These are phyloP conservation scores for Megaptera novaeangliae DNA, from an alignment of 2,113 vertebrate genomes.

Conservation along the genomic window DNA sequence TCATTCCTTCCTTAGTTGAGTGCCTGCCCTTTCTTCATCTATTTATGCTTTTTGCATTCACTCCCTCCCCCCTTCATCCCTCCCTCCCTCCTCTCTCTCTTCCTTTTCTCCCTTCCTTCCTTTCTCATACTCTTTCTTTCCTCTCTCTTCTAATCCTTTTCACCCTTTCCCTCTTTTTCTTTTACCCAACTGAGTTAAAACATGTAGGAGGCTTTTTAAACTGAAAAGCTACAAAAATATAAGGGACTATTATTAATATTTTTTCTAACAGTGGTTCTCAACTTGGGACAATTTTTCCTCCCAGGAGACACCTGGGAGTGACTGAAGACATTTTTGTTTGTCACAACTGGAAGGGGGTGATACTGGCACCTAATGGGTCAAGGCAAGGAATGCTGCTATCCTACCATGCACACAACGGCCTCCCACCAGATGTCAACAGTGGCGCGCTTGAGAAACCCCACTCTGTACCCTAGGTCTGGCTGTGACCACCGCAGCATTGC, in stretches of 20 bases:
- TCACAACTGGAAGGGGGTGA: background rate
- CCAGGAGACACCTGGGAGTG: background rate
- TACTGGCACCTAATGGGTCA: background rate
- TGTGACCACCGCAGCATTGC: background rate
- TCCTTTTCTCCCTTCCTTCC: background rate
- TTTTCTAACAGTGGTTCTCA: background rate
- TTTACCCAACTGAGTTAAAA: constrained; percentile 14
- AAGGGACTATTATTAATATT: background rate
- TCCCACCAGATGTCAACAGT: background rate
- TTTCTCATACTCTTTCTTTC: background rate
- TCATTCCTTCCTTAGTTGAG: background rate
- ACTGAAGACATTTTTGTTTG: background rate
- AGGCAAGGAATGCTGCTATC: background rate
- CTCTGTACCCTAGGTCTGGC: background rate
- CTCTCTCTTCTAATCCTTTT: too few species aligned
- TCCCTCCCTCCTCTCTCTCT: background rate
- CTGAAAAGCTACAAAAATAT: background rate
- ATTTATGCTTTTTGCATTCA: background rate
- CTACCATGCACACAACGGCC: fast-evolving
- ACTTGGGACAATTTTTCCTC: background rate
- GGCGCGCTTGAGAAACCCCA: fast-evolving
- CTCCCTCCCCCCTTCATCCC: background rate
- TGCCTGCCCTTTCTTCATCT: background rate
- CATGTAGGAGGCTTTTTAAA: background rate
- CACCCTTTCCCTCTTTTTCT: background rate